A percentile compares a stretch with the other conserved stretches of the same genome.
Evolutionary conservation across 2,888 invertebrate species (phyloP).

Genomic region (Agriopis aurantiaria): DNA sequence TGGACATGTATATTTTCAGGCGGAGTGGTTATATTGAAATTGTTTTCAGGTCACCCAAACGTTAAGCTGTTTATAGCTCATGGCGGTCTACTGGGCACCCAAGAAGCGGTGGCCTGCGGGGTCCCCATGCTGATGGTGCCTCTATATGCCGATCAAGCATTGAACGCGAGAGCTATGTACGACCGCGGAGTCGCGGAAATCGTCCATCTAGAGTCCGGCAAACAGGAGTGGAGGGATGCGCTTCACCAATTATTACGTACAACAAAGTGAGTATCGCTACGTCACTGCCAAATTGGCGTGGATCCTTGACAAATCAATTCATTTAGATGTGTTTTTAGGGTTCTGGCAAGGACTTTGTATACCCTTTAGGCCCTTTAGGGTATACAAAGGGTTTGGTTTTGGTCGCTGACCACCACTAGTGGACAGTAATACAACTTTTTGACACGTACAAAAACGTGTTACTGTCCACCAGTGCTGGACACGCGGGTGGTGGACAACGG

Average conservation of each 20-base stretch:
- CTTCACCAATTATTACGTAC: conserved; percentile 75
- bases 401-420: too few relatives aligned
- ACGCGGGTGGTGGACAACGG: too few relatives aligned
- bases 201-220: conserved; percentile 67
- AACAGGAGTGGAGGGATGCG: conserved; percentile 65
- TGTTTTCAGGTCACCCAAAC: conserved; percentile 80
- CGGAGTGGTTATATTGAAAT: too few relatives aligned
- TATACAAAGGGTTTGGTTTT: too few relatives aligned
- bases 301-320: neutral
- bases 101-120: conserved; percentile 86
- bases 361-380: too few relatives aligned
- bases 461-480: too few relatives aligned
- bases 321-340: too few relatives aligned
- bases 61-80: conserved; percentile 87
- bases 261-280: conserved; percentile 67
- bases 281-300: neutral
- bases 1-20: conserved; percentile 56
- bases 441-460: too few relatives aligned
- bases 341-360: too few relatives aligned
- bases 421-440: too few relatives aligned
- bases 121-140: conserved; percentile 85
- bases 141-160: conserved; percentile 82
- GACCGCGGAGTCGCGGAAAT: conserved; percentile 81
- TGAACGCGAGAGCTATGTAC: conserved; percentile 83
- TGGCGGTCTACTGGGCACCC: conserved; percentile 87